phyloP scores from a whole-genome alignment of 64 coral and sea anemone species.

The Catalaphyllia jardinei region DNA sequence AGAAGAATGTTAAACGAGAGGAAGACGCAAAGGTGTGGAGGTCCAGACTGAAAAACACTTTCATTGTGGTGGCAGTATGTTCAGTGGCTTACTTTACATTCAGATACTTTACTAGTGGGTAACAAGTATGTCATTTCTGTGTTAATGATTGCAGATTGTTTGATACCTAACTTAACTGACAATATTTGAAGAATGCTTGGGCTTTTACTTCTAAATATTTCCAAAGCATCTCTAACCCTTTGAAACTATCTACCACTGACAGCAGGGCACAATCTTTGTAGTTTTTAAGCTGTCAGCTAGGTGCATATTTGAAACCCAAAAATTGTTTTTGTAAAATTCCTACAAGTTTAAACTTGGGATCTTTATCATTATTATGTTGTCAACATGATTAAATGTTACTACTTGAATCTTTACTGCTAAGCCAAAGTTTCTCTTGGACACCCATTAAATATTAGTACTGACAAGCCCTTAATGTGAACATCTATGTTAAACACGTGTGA shows the following conservation, averaged over 20 bases:
- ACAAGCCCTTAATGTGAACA: no score
- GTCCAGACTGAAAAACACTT: conserved; percentile 32
- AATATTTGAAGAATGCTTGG: no score
- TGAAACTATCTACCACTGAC: no score
- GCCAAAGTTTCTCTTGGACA: no score
- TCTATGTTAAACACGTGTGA: no score
- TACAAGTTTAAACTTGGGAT: neutral
- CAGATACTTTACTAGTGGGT: conserved; percentile 7
- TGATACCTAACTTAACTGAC: neutral
- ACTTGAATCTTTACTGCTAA: no score
- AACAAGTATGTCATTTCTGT: neutral
- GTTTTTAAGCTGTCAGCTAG: no score
- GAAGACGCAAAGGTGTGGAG: conserved; percentile 46
- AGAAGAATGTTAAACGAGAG: conserved; percentile 44
- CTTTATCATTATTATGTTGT: neutral
- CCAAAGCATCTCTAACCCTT: neutral
- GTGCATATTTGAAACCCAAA: no score
- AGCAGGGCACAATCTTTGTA: no score
- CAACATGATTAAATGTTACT: neutral
- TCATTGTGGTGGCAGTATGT: conserved; percentile 7
- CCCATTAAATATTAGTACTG: no score
- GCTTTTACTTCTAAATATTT: no score
- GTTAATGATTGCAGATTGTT: neutral
- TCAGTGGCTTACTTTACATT: conserved; percentile 29
- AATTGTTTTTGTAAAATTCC: neutral